Conservation (phyloP, 2,797 vertebrate genomes). For the Enteromius fasciolatus region DNA sequence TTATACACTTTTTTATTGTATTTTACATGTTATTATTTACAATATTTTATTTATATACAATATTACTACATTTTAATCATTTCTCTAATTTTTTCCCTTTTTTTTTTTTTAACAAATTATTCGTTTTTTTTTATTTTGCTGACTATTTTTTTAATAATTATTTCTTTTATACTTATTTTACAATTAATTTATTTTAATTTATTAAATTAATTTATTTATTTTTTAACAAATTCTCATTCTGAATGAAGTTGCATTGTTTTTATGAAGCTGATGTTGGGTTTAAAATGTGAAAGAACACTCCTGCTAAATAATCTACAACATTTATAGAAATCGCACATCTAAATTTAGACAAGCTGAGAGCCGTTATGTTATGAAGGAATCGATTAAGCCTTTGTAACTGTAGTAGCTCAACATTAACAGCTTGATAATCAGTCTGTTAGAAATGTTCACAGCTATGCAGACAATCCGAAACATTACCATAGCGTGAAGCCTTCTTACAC, state of each 20-base stretch:
- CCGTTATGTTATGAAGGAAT: constrained; percentile 62
- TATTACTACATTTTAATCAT: neutral
- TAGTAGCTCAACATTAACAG: constrained; percentile 61
- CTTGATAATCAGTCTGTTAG: constrained; percentile 62
- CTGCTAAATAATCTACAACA: neutral
- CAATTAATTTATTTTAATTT: too few relatives aligned
- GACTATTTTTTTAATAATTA: neutral
- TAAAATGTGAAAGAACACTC: neutral
- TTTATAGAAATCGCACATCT: constrained; percentile 39
- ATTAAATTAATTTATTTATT: too few relatives aligned
- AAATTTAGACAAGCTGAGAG: constrained; percentile 67
- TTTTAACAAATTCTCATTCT: neutral
- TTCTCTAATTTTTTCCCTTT: neutral
- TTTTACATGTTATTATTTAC: neutral
- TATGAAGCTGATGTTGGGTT: neutral
- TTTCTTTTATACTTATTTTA: too few relatives aligned
- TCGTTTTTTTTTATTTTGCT: neutral
- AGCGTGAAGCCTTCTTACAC: constrained; percentile 59
- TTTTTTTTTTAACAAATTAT: neutral
- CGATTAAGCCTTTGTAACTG: constrained; percentile 66
- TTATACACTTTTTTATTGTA: neutral
- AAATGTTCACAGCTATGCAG: constrained; percentile 68
- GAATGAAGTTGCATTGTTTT: neutral
- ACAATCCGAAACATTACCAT: constrained; percentile 67
- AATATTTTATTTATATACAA: neutral